Percentiles rank a stretch among this genome's conserved stretches.
Evolutionary conservation across 2,113 vertebrate species (phyloP).

Genomic region (Cryptoleucopteryx plumbea): DNA sequence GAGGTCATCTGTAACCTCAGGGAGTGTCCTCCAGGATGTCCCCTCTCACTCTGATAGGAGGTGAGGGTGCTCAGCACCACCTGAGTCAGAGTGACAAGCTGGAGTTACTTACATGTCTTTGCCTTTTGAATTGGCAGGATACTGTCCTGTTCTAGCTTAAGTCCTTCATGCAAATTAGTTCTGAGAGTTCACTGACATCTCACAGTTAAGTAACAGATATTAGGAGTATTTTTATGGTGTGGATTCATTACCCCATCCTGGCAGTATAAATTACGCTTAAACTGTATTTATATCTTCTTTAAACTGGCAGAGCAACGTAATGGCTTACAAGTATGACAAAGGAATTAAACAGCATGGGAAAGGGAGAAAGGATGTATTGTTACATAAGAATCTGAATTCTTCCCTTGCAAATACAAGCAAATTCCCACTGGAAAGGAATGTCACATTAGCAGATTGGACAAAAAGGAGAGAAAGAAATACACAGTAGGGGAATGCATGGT

Average conservation of each 20-base stretch:
- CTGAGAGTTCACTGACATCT: not conserved
- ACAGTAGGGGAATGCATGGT: not conserved
- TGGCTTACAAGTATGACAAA: not conserved
- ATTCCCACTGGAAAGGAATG: conserved; percentile 47
- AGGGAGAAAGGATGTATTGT: not conserved
- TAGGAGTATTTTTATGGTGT: not conserved
- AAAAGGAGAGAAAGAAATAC: conserved; percentile 3
- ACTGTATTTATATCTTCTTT: not conserved
- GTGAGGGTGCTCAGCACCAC: not conserved
- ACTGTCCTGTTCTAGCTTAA: not conserved
- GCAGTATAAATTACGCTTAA: not conserved
- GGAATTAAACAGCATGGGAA: conserved; percentile 4
- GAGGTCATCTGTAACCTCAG: not conserved
- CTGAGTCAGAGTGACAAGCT: not conserved
- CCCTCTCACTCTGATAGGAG: not conserved
- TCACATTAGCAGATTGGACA: conserved; percentile 41
- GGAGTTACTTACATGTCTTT: not conserved
- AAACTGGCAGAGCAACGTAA: not conserved
- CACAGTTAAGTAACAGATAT: not conserved
- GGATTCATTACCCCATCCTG: not conserved
- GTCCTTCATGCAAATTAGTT: not conserved
- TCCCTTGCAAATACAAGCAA: conserved; percentile 12
- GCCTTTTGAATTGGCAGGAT: not conserved
- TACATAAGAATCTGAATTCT: not conserved
- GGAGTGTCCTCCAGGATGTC: not conserved